Conservation (phyloP, 2,797 vertebrate genomes). For the Lophius americanus region DNA sequence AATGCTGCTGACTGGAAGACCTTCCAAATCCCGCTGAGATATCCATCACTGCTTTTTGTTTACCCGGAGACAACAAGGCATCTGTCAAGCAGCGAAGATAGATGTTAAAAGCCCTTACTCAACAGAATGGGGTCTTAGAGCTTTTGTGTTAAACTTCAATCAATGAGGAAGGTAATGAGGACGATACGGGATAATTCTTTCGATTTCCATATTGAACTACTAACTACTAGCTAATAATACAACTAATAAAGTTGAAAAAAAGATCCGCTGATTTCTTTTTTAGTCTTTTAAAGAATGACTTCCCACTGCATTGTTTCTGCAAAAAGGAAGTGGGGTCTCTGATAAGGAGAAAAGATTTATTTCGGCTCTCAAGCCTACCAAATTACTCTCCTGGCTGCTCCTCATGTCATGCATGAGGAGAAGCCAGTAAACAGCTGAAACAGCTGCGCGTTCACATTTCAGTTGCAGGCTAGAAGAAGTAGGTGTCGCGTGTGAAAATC, state of each 20-base stretch:
- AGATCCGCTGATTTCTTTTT: too few species aligned
- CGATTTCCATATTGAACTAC: background rate
- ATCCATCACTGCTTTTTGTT: slow-evolving; percentile 9
- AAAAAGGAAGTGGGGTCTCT: background rate
- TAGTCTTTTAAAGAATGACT: background rate
- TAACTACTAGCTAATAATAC: too few species aligned
- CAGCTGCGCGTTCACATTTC: background rate
- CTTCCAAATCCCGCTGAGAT: slow-evolving; percentile 26
- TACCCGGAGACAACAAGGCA: slow-evolving; percentile 12
- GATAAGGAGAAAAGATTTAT: slow-evolving; percentile 20
- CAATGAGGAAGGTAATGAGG: background rate
- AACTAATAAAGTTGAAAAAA: too few species aligned
- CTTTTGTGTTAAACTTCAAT: slow-evolving; percentile 4
- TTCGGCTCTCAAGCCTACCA: background rate
- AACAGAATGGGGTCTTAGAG: background rate
- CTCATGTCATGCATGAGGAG: too few species aligned
- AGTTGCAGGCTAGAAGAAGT: slow-evolving; percentile 2
- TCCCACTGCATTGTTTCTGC: slow-evolving; percentile 1
- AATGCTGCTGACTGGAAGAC: slow-evolving; percentile 19
- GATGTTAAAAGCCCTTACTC: background rate
- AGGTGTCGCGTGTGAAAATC: background rate
- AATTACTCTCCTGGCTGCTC: background rate
- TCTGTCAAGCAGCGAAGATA: background rate
- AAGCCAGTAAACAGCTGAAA: too few species aligned
- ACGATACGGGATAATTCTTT: accelerated